Conservation (phyloP, 2,797 vertebrate species). For the Acipenser transmontanus region DNA sequence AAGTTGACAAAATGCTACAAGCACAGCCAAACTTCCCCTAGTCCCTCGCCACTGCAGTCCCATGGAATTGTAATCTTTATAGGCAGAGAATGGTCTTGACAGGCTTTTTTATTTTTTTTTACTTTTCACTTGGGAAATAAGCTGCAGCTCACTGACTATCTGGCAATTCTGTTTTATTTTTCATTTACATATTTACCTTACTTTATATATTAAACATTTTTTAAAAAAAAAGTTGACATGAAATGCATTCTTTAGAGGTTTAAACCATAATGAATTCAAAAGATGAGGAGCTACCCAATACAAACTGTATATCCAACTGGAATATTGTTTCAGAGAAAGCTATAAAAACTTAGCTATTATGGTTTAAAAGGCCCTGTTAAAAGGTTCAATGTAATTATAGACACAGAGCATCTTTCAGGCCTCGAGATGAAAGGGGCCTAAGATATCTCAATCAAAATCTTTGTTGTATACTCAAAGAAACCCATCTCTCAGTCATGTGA, state of each 20-base stretch:
- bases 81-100: constrained; percentile 63
- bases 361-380: constrained; percentile 5
- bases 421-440: neutral
- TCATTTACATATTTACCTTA: too few relatives aligned
- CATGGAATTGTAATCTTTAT: constrained; percentile 54
- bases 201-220: too few relatives aligned
- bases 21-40: constrained; percentile 55
- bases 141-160: constrained; percentile 52
- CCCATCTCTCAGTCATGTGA: neutral
- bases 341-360: too few relatives aligned
- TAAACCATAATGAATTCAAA: too few relatives aligned
- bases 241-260: too few relatives aligned
- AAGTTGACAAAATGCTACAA: constrained; percentile 58
- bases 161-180: constrained; percentile 39
- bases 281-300: too few relatives aligned
- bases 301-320: too few relatives aligned
- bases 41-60: constrained; percentile 60
- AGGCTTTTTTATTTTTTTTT: constrained; percentile 31
- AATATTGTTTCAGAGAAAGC: too few relatives aligned
- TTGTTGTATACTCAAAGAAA: constrained; percentile 1
- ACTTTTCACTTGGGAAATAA: constrained; percentile 46
- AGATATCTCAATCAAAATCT: constrained; percentile 2
- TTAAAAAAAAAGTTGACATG: too few relatives aligned
- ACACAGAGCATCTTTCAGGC: constrained; percentile 3
- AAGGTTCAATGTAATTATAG: constrained; percentile 10